Evolutionary conservation across 1,140 invertebrate genomes (phyloP).

Genomic region (Drosophila lacteicornis): DNA sequence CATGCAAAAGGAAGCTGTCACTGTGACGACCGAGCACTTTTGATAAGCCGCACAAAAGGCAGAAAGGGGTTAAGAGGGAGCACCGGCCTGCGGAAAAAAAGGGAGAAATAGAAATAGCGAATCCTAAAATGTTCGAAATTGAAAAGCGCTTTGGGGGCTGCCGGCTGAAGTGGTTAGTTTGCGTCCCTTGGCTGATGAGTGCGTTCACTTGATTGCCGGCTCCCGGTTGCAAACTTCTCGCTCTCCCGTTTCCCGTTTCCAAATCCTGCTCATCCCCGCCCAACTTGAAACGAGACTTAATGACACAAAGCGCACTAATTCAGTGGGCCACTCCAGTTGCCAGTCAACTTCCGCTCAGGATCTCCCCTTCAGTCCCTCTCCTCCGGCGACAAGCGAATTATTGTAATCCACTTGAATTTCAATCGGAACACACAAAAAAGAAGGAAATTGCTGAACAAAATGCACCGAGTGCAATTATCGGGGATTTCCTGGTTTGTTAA

Average conservation of each 20-base stretch:
- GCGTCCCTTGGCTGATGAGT: constrained; percentile 57
- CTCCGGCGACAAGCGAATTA: constrained; percentile 56
- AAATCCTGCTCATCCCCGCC: constrained; percentile 21
- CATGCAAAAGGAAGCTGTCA: constrained; percentile 47
- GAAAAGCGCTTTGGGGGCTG: constrained; percentile 53
- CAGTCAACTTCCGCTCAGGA: constrained; percentile 17
- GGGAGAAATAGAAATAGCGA: constrained; percentile 42
- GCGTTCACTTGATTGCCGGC: constrained; percentile 73
- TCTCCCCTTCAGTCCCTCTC: constrained; percentile 8
- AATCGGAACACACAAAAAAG: constrained; percentile 39
- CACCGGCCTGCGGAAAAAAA: constrained; percentile 28
- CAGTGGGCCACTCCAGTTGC: constrained; percentile 17
- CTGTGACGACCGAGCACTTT: constrained; percentile 60
- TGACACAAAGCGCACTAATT: constrained; percentile 82
- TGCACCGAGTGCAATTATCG: constrained; percentile 58
- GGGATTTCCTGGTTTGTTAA: constrained; percentile 24
- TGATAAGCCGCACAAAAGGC: constrained; percentile 65
- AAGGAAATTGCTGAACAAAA: constrained; percentile 22
- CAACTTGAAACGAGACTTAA: constrained; percentile 75
- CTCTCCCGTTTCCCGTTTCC: neutral
- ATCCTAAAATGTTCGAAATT: constrained; percentile 65
- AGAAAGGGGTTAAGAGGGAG: constrained; percentile 31
- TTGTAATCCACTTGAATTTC: constrained; percentile 75
- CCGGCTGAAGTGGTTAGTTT: constrained; percentile 35
- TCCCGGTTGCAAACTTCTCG: constrained; percentile 2